Conservation (phyloP, 2,797 vertebrate genomes). For the Ctenopoma kingsleyae region DNA sequence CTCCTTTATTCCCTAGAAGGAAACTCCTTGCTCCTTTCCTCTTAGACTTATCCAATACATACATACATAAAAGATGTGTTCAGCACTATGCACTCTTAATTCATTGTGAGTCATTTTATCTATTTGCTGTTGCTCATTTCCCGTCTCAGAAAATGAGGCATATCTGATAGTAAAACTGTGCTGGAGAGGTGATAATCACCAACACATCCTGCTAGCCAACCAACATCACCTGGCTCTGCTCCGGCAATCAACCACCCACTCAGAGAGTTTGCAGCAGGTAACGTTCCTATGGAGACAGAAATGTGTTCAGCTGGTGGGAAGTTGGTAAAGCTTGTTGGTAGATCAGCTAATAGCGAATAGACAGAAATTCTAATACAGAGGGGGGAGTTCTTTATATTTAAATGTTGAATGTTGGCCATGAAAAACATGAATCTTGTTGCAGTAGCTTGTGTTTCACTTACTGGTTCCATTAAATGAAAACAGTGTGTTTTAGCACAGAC, state of each 20-base stretch:
- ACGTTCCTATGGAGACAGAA: constrained; percentile 42
- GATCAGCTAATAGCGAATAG: constrained; percentile 21
- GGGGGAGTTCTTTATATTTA: too few relatives aligned
- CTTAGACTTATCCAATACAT: background rate
- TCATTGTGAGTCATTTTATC: constrained; percentile 4
- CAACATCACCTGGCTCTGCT: constrained; percentile 54
- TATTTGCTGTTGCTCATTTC: constrained; percentile 36
- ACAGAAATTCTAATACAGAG: background rate
- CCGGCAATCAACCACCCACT: constrained; percentile 43
- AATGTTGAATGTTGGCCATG: too few relatives aligned
- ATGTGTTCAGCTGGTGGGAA: constrained; percentile 40
- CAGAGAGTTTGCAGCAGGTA: constrained; percentile 39
- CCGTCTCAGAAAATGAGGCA: background rate
- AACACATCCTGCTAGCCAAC: constrained; percentile 31
- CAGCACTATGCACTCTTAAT: background rate
- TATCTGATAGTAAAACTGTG: constrained; percentile 32
- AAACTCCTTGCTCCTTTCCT: background rate
- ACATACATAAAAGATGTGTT: background rate
- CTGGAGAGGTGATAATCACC: constrained; percentile 41
- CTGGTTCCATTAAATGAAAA: too few relatives aligned
- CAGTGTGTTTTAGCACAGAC: too few relatives aligned
- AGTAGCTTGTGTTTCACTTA: too few relatives aligned
- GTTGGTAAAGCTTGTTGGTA: constrained; percentile 37
- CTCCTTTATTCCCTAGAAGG: too few relatives aligned
- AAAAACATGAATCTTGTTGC: too few relatives aligned